Evolutionary conservation across 1,140 invertebrate species (phyloP), one percentile per base, ranked within the genome.

Genomic region (Hylyphantes graminicola): DNA sequence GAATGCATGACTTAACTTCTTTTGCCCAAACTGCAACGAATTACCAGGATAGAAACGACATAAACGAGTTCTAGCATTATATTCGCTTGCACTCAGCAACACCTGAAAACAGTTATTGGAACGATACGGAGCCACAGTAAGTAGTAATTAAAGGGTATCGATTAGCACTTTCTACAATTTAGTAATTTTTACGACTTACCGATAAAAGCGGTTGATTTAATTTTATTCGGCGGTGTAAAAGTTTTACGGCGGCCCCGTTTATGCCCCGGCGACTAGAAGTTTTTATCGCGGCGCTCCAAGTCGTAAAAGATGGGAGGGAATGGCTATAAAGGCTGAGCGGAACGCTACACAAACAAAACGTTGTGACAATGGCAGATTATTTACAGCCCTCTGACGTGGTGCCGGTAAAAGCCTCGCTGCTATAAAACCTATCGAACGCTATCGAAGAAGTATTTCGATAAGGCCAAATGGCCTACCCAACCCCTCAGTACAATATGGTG

Each of bases 361-460:
- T 81, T 81, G 79, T 73, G 79, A 81, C 79, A 81, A 81, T 81
- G 48, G 79, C 54, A 81, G 79, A 72, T 81, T 81, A 81, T 81
- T 81, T 81, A 81, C 79, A 81, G 48, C 79, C 79, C 67, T 80
- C 64, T 68, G 77, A 80, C 77, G n/a, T n/a, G n/a, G 77, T 67
- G 53, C 53, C 53, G 55, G 79, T 67, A 73, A 81, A 81, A 81
- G 73, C 67, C 79, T 81, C 79, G 72, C 13, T 15, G 67, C 79
- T 68, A 81, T 81, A 81, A 81, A 81, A 81, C 50, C 79, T 59
- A 81, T 81, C 79, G 79, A 81, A 81, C 79, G 67, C 59, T 81
- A 81, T 73, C 79, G 73, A 81, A 81, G 72, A 81, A 68, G 79
- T 81, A 68, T 81, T 57, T 57, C 79, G 79, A 81, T 81, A 81